Conservation (phyloP, 2,888 invertebrate species). For the Camptogramma bilineatum region DNA sequence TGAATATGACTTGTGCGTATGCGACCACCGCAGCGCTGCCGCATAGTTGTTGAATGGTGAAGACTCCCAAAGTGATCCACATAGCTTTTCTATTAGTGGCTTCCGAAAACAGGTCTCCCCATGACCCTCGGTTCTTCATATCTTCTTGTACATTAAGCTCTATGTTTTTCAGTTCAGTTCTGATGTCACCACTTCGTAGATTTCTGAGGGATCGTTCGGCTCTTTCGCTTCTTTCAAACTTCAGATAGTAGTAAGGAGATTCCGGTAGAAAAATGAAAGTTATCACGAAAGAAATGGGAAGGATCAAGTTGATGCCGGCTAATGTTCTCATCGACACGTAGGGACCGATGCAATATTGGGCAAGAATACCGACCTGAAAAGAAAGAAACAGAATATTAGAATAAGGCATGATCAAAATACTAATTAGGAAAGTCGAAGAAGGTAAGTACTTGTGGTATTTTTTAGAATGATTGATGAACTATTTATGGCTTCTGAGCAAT, state of each 20-base stretch:
- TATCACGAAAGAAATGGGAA: slow-evolving; percentile 84
- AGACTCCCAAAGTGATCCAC: slow-evolving; percentile 86
- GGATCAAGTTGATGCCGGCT: slow-evolving; percentile 83
- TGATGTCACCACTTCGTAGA: slow-evolving; percentile 85
- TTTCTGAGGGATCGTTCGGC: slow-evolving; percentile 85
- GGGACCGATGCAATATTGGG: slow-evolving; percentile 87
- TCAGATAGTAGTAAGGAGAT: slow-evolving; percentile 86
- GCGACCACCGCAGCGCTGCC: slow-evolving; percentile 87
- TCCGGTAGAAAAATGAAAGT: slow-evolving; percentile 88
- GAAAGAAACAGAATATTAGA: slow-evolving; percentile 37
- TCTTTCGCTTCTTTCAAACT: slow-evolving; percentile 81
- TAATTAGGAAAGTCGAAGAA: not conserved
- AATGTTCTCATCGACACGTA: slow-evolving; percentile 83
- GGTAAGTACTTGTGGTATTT: not conserved
- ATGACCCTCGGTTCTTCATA: slow-evolving; percentile 79
- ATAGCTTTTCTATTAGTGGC: slow-evolving; percentile 87
- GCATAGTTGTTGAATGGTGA: slow-evolving; percentile 87
- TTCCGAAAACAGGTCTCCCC: slow-evolving; percentile 82
- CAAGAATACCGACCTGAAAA: slow-evolving; percentile 85
- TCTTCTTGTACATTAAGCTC: slow-evolving; percentile 83
- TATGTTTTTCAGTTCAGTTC: slow-evolving; percentile 83
- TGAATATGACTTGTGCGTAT: slow-evolving; percentile 87
- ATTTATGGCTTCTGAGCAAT: no score
- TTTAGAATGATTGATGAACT: no score
- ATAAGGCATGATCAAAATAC: not conserved